A percentile compares a stretch with the other conserved stretches of the same genome.
Conservation (phyloP, 2,113 vertebrate species). For the Anhinga anhinga region DNA sequence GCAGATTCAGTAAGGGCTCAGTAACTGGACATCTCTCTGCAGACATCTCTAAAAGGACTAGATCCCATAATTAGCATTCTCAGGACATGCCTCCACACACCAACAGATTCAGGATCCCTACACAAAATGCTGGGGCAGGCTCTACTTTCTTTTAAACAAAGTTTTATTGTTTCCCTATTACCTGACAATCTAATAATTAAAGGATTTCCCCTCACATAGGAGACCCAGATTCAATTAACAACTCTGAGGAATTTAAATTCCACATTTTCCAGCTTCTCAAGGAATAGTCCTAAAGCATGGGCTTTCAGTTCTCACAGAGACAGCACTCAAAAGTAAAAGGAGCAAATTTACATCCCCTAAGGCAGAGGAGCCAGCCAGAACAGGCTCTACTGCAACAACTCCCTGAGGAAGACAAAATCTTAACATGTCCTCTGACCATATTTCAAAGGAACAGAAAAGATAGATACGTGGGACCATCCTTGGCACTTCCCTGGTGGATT, state of each 20-base stretch:
- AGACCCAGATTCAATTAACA: background rate
- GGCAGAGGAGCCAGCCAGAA: background rate
- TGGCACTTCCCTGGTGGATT: background rate
- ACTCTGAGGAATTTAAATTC: background rate
- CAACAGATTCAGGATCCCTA: background rate
- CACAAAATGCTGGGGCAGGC: background rate
- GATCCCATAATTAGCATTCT: background rate
- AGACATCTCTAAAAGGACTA: background rate
- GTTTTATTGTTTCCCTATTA: background rate
- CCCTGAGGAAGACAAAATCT: background rate
- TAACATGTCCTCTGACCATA: background rate
- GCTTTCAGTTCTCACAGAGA: background rate
- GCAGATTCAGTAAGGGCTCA: background rate
- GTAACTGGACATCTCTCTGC: background rate
- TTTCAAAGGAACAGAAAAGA: background rate
- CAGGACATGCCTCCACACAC: background rate
- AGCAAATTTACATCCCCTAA: background rate
- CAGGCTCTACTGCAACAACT: background rate
- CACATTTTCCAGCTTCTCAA: background rate
- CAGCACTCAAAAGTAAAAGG: background rate
- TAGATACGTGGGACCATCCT: rapidly evolving
- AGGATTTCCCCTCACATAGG: background rate
- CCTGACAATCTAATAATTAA: background rate
- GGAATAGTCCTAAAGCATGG: background rate
- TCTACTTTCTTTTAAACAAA: background rate